Evolutionary conservation across 2,113 vertebrate genomes (phyloP), one percentile per base, ranked within the genome.

Genomic region (Melanostigma gelatinosum): DNA sequence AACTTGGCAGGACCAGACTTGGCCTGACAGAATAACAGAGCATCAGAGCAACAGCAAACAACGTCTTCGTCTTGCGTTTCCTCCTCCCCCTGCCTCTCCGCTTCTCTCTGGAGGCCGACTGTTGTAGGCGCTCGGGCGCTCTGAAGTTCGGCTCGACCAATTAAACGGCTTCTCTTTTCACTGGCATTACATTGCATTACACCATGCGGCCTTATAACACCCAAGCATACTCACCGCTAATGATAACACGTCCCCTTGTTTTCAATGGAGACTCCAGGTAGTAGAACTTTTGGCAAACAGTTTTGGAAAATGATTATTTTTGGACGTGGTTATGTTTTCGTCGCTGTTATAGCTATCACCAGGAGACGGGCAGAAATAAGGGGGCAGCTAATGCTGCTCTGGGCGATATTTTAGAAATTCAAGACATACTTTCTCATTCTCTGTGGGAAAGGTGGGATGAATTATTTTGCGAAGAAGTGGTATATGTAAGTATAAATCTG

Each of bases 291-390:
- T 89, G 86, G 85, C 75, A 74, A 78, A 78, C 63, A 32, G 75
- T 79, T 75, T 82, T 66, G 80, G 84, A 84, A 32, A 86, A 81
- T 76, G 70, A 85, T 92, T 93, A 90, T 93, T 94, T 93, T 93
- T 91, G 94, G 91, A 93, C 73, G 75, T 3, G 24, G 72, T 75
- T 84, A 48, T 93, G 85, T 91, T 95, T 88, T 93, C 60, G 76
- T 86, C 77, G 50, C 80, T 36, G 82, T 91, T 90, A 87, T 24
- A 75, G 83, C 77, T 50, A 89, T 87, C 72, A 24, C 69, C 83
- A 69, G 79, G 81, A 93, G 91, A 92, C 86, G 62, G 72, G 73
- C 82, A 88, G 86, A 88, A 91, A 89, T 87, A 78, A 90, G 72
- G 66, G 77, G 83, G 83, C 73, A 80, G 78, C 73, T 79, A 83